phyloP scores from a whole-genome alignment of 2,113 vertebrate genomes.

The Bos javanicus region DNA sequence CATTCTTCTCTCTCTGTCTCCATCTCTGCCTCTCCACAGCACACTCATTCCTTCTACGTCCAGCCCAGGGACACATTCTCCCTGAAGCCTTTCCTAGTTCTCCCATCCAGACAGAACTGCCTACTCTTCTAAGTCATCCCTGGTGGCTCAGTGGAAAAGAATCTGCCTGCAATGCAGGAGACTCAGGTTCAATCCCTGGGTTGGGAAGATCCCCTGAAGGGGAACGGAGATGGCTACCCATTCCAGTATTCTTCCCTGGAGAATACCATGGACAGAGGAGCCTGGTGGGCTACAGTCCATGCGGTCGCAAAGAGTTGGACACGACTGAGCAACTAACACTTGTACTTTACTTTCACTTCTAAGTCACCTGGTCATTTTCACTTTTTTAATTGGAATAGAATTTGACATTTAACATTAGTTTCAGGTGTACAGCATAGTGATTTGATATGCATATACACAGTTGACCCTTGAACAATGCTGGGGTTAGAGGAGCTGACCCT shows the following conservation, averaged over 20 bases:
- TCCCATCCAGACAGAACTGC: neutral
- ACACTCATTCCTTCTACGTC: neutral
- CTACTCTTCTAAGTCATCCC: neutral
- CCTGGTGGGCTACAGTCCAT: neutral
- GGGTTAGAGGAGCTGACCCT: neutral
- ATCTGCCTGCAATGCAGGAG: neutral
- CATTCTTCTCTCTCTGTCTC: neutral
- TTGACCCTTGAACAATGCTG: neutral
- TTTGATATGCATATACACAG: neutral
- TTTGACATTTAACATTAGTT: neutral
- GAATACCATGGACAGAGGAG: neutral
- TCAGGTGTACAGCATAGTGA: neutral
- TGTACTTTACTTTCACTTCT: neutral
- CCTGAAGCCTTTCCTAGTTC: neutral
- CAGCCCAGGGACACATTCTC: neutral
- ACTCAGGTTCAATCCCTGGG: neutral
- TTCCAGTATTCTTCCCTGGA: neutral
- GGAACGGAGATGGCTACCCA: neutral
- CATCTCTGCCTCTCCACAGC: neutral
- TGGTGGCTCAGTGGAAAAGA: neutral
- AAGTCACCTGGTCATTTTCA: neutral
- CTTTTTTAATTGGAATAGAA: neutral
- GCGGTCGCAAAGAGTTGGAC: neutral
- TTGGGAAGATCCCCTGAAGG: neutral
- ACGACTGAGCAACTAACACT: neutral